Conservation (phyloP, 2,888 invertebrate species). For the Tipula unca region DNA sequence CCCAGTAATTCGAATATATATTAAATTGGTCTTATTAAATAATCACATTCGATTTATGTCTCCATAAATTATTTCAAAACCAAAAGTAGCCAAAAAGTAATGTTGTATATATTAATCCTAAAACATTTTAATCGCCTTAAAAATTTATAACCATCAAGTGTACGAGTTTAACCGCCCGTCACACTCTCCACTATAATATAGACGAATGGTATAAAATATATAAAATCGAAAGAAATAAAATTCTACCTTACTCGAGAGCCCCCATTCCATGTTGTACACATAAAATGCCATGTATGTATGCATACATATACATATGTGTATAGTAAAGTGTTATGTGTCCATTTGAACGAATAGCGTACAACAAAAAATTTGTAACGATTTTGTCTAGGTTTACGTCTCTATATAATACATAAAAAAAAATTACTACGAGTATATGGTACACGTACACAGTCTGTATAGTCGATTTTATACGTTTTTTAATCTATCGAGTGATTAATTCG, state of each 20-base stretch:
- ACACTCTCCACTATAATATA: neutral
- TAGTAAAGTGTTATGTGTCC: neutral
- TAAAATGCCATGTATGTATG: neutral
- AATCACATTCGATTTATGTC: neutral
- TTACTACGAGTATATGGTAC: neutral
- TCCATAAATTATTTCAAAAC: neutral
- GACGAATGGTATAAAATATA: neutral
- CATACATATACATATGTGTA: too few relatives aligned
- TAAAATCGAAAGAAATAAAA: neutral
- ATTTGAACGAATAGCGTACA: neutral
- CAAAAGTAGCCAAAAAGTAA: neutral
- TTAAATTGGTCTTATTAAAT: neutral
- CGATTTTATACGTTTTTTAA: neutral
- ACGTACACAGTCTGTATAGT: neutral
- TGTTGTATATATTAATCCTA: neutral
- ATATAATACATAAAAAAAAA: neutral
- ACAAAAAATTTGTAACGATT: neutral
- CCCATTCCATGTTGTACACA: neutral
- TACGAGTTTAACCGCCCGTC: neutral
- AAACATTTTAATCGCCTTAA: conserved; percentile 3
- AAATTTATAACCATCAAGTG: neutral
- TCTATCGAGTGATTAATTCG: neutral
- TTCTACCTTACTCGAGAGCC: neutral
- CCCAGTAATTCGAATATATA: neutral
- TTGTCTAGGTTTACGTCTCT: neutral